These are phyloP conservation scores for Sebastes steindachneri DNA, from an alignment of 2,797 vertebrate species.

Conservation along the genomic window DNA sequence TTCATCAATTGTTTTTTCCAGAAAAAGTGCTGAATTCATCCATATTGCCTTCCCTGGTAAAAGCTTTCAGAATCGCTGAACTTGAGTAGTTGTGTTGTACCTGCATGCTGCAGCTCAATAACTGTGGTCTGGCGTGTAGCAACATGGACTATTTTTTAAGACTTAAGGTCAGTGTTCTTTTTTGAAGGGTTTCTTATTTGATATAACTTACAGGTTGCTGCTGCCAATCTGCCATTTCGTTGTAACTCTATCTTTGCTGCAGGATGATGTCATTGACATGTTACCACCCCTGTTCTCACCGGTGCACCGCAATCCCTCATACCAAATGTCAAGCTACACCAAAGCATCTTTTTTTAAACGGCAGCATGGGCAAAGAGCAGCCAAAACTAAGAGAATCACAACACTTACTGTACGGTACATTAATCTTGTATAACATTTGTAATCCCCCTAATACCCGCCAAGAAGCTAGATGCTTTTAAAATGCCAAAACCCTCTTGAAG, in stretches of 20 bases:
- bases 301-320: conserved; percentile 8
- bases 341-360: conserved; percentile 28
- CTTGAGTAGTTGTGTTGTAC: neutral
- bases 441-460: conserved; percentile 44
- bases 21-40: neutral
- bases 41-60: neutral
- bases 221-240: conserved; percentile 1
- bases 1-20: neutral
- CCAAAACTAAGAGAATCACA: conserved; percentile 31
- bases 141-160: neutral
- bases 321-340: conserved; percentile 19
- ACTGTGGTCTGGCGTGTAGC: neutral
- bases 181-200: neutral
- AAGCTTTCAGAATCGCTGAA: neutral
- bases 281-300: conserved; percentile 14
- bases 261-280: conserved; percentile 34
- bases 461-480: conserved; percentile 32
- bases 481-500: conserved; percentile 36
- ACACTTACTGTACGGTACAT: conserved; percentile 21
- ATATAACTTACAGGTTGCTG: neutral
- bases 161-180: neutral
- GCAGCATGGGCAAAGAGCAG: neutral
- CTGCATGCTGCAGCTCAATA: neutral
- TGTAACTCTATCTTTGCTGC: neutral
- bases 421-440: conserved; percentile 40